Percentiles rank a stretch among this genome's conserved stretches.
Evolutionary conservation across 2,113 vertebrate genomes (phyloP).

Genomic region (Myiozetetes cayanensis): DNA sequence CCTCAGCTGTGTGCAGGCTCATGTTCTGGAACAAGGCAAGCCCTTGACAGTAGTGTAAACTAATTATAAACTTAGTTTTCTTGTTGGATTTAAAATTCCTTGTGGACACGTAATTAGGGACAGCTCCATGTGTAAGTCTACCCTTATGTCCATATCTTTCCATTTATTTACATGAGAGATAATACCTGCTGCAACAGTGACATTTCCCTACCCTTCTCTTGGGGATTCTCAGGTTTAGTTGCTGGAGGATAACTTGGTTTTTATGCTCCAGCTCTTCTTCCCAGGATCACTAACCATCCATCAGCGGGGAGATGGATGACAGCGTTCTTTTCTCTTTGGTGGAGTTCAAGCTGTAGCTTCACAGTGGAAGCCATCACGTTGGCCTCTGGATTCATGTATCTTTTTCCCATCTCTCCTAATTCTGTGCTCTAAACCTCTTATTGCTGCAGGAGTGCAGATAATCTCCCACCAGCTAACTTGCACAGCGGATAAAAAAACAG

Average conservation of each 20-base stretch:
- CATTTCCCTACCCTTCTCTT: not conserved
- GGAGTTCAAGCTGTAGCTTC: not conserved
- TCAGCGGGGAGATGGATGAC: not conserved
- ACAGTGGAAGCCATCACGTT: rapidly evolving
- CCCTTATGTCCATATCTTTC: not conserved
- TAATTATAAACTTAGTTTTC: not conserved
- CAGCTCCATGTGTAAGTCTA: not conserved
- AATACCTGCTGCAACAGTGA: not conserved
- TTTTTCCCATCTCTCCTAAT: not conserved
- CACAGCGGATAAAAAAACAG: not conserved
- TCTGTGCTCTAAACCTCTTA: not conserved
- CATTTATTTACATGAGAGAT: not conserved
- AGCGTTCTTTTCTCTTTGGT: not conserved
- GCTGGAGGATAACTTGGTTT: not conserved
- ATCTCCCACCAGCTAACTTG: not conserved
- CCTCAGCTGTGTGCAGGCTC: not conserved
- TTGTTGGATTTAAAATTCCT: not conserved
- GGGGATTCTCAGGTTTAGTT: not conserved
- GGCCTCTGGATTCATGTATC: not conserved
- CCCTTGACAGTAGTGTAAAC: not conserved
- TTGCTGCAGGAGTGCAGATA: not conserved
- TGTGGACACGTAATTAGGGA: not conserved
- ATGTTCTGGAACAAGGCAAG: not conserved
- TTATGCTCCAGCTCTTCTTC: not conserved
- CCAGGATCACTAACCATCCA: not conserved